Conservation (phyloP, 2,888 invertebrate species). For the Teleiodes luculella region DNA sequence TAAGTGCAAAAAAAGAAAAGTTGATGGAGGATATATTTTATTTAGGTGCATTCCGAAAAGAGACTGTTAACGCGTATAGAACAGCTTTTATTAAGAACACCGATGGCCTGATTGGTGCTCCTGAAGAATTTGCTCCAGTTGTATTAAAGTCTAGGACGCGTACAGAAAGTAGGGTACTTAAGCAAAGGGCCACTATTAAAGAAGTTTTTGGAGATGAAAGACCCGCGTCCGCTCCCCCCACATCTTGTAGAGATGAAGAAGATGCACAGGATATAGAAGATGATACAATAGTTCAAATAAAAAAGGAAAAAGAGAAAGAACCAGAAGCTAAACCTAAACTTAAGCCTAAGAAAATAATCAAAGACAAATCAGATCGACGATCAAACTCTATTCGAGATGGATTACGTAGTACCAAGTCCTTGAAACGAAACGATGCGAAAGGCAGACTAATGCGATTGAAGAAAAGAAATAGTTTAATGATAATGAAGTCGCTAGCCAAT, state of each 20-base stretch:
- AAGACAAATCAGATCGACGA: conserved; percentile 61
- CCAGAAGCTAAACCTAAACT: conserved; percentile 53
- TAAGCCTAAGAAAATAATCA: conserved; percentile 62
- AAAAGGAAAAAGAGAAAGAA: conserved; percentile 56
- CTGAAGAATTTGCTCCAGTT: conserved; percentile 83
- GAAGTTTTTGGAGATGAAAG: conserved; percentile 90
- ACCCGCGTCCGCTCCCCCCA: conserved; percentile 89
- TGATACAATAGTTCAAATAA: conserved; percentile 43
- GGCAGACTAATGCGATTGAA: conserved; percentile 66
- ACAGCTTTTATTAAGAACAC: conserved; percentile 82
- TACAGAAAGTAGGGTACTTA: conserved; percentile 84
- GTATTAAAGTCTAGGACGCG: conserved; percentile 86
- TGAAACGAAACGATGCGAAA: conserved; percentile 69
- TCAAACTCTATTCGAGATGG: conserved; percentile 71
- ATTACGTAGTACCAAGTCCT: conserved; percentile 65
- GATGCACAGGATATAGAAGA: conserved; percentile 39
- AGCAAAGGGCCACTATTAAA: conserved; percentile 87
- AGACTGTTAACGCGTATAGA: conserved; percentile 82
- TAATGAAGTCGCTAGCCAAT: conserved; percentile 57
- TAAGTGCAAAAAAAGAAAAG: conserved; percentile 66
- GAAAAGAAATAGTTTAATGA: conserved; percentile 68
- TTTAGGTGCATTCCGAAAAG: conserved; percentile 82
- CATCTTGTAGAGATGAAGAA: conserved; percentile 75
- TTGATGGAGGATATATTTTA: conserved; percentile 79
- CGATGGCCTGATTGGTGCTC: conserved; percentile 75